These are phyloP conservation scores for Triplophysa dalaica DNA, from an alignment of 2,113 vertebrate species.

Conservation along the genomic window DNA sequence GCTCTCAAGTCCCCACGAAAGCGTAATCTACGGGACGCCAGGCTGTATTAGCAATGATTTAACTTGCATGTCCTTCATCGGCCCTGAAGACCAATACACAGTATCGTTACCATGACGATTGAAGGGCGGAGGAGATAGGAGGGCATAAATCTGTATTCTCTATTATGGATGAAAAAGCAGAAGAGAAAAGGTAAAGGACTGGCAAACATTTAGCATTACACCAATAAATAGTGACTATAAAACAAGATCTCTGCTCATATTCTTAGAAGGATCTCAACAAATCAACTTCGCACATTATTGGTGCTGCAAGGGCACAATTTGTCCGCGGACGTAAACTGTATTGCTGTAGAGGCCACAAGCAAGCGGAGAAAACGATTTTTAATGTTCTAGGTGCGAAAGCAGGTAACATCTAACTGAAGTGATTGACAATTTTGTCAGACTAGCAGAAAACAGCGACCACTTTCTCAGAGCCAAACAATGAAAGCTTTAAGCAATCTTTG, in stretches of 20 bases:
- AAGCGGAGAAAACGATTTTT: neutral
- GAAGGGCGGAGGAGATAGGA: slow-evolving; percentile 22
- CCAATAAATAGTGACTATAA: slow-evolving; percentile 65
- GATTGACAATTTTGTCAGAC: no score
- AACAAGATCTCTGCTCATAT: slow-evolving; percentile 47
- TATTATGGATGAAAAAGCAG: slow-evolving; percentile 5
- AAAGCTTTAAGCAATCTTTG: no score
- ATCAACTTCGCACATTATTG: slow-evolving; percentile 52
- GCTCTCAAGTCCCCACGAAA: slow-evolving; percentile 2
- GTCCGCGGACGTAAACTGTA: slow-evolving; percentile 53
- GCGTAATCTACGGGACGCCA: slow-evolving; percentile 22
- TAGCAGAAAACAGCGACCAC: no score
- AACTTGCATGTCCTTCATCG: slow-evolving; percentile 1
- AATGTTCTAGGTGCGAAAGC: neutral
- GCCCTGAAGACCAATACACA: slow-evolving; percentile 33
- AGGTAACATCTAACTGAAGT: no score
- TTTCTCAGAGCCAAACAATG: no score
- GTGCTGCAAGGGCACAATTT: slow-evolving; percentile 53
- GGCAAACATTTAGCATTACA: slow-evolving; percentile 56
- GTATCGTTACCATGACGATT: slow-evolving; percentile 10
- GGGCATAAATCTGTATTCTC: slow-evolving; percentile 56
- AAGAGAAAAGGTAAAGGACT: slow-evolving; percentile 38
- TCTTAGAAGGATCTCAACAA: slow-evolving; percentile 58
- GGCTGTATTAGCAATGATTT: slow-evolving; percentile 44
- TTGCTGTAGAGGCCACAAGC: neutral